Base-by-base conservation (phyloP, 1,140 invertebrate genomes). In the Holotrichia oblita region DNA sequence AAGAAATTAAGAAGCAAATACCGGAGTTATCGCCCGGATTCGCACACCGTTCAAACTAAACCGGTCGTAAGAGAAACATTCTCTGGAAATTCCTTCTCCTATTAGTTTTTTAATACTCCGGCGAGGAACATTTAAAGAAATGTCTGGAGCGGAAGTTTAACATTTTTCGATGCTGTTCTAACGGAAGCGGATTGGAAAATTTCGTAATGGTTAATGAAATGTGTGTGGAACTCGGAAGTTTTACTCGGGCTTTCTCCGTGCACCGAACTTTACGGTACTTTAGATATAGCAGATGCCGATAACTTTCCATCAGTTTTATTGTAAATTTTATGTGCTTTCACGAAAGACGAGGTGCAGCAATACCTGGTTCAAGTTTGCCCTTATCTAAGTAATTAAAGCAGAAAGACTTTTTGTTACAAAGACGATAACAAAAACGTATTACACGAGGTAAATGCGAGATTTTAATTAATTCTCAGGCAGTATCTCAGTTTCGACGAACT, bases 251-350 rank as follows among this genome's bases (percentile, higher is more conserved):
- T 34, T 34, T 34, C 27, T 34, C 27, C 27, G 61, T 34, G 61
- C 61, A 69, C 10, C 61, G 27, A 34, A 69, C 61, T 34, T 69
- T 69, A 34, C 61, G 20, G 22, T 10, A 69, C 20, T 69, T 69
- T 22, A 69, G 61, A 34, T 69, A 69, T 69, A 22, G 17, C 20
- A 69, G 61, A 69, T 22, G 27, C 61, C 61, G 61, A 69, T 69
- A 34, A 69, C 61, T 69, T 69, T 69, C 61, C 61, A 69, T 69
- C 61, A 69, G 61, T 69, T 69, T 69, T 69, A 69, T 69, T 69
- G 61, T 22, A 69, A 69, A 69, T 69, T 69, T 69, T 69, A 69
- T 69, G 61, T 69, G 61, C 61, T 69, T 27, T 14, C 20, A 7
- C 27, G 22, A 34, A 34, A 34, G 61, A 34, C 61, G 61, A 69